These are phyloP conservation scores for Leptatherina wallacei DNA, from an alignment of 2,797 vertebrate genomes.

Conservation along the genomic window DNA sequence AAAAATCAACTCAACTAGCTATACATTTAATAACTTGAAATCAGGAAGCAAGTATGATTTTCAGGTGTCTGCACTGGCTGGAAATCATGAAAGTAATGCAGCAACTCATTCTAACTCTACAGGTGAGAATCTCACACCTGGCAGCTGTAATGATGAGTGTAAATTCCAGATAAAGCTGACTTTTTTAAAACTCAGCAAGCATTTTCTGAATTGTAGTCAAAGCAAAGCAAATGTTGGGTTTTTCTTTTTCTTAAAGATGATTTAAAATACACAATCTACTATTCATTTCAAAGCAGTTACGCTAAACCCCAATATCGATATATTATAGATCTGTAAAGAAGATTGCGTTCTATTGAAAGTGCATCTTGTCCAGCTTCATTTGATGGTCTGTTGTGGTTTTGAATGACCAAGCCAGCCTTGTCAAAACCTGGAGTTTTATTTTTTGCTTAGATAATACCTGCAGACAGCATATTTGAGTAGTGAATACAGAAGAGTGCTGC, in stretches of 20 bases:
- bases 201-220: background rate
- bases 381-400: too few species aligned
- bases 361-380: too few species aligned
- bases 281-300: background rate
- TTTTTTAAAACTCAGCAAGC: too few species aligned
- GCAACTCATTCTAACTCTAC: rapidly evolving
- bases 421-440: too few species aligned
- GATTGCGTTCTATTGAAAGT: too few species aligned
- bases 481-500: too few species aligned
- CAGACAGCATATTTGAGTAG: too few species aligned
- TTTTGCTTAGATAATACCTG: too few species aligned
- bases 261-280: background rate
- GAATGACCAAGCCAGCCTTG: too few species aligned
- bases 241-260: background rate
- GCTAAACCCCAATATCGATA: background rate
- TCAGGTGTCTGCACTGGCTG: background rate
- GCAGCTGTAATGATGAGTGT: background rate
- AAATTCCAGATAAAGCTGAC: background rate
- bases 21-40: rapidly evolving
- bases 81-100: rapidly evolving
- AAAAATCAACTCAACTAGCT: rapidly evolving
- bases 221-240: background rate
- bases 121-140: slow-evolving; percentile 55
- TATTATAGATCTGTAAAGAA: background rate
- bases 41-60: slow-evolving; percentile 54